A percentile compares a stretch with the other conserved stretches of the same genome.
phyloP scores from a whole-genome alignment of 2,888 invertebrate species.

The Acheta domesticus region DNA sequence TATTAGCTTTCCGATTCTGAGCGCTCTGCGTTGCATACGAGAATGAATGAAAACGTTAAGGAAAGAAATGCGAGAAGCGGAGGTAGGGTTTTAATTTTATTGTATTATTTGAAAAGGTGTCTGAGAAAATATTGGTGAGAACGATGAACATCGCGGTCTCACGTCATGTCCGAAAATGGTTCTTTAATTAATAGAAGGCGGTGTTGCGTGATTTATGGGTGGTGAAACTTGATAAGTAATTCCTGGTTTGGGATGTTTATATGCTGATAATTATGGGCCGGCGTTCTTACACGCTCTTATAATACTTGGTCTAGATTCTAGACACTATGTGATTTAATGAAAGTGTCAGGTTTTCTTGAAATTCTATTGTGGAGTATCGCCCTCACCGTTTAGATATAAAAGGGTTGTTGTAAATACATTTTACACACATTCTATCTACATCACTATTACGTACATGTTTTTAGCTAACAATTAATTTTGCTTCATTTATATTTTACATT shows the following conservation, averaged over 20 bases:
- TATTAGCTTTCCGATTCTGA: conserved; percentile 2
- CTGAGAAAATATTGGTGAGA: conserved; percentile 4
- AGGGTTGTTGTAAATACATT: no score
- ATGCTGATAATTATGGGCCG: not conserved
- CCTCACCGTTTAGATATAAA: no score
- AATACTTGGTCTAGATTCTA: no score
- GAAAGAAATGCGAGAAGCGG: not conserved
- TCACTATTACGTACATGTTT: no score
- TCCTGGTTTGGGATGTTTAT: not conserved
- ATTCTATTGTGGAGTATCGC: no score
- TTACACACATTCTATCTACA: no score
- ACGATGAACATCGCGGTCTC: not conserved
- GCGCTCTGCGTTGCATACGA: not conserved
- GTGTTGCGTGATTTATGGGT: not conserved
- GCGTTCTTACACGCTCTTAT: no score
- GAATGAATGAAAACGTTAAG: conserved; percentile 5
- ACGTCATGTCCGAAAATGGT: conserved; percentile 2
- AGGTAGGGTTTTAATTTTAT: not conserved
- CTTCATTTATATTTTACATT: no score
- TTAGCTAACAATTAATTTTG: no score
- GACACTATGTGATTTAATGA: no score
- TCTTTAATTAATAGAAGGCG: not conserved
- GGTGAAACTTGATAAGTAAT: conserved; percentile 2
- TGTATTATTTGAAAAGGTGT: not conserved
- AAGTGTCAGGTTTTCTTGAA: no score